Conservation (phyloP, 2,888 invertebrate species). For the Icerya purchasi region DNA sequence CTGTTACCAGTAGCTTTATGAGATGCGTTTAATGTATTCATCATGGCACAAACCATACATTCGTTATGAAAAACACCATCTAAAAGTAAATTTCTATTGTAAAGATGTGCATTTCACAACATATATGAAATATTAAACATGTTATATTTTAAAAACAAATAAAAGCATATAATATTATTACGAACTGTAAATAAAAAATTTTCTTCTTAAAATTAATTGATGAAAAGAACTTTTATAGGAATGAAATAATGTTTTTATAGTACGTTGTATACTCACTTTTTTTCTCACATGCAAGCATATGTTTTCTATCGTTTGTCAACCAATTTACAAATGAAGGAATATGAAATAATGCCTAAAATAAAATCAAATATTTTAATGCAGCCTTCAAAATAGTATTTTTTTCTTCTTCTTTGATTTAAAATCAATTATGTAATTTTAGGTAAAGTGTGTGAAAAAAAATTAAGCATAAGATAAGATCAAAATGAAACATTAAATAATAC, state of each 20-base stretch:
- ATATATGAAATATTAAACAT: neutral
- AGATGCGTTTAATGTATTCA: conserved; percentile 41
- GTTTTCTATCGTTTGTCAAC: conserved; percentile 51
- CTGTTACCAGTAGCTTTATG: conserved; percentile 27
- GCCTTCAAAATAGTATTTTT: too few species aligned
- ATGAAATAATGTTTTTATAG: too few species aligned
- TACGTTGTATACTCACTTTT: conserved; percentile 31
- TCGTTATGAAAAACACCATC: conserved; percentile 32
- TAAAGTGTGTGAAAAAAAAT: too few species aligned
- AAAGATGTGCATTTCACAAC: neutral
- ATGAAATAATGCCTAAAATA: conserved; percentile 50
- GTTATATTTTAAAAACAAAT: conserved; percentile 1
- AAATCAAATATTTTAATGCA: too few species aligned
- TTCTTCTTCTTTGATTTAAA: too few species aligned
- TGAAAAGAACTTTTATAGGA: too few species aligned
- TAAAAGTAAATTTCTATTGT: conserved; percentile 21
- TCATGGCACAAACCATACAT: conserved; percentile 70
- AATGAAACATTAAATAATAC: too few species aligned
- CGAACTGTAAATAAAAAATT: too few species aligned
- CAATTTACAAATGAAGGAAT: conserved; percentile 75
- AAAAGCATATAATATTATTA: too few species aligned
- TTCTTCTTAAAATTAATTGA: too few species aligned
- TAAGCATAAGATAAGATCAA: too few species aligned
- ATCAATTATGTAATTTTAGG: too few species aligned
- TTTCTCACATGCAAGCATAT: conserved; percentile 54